Evolutionary conservation across 2,797 vertebrate genomes (phyloP), one percentile per base, ranked within the genome.

Genomic region (Lutjanus campechanus): DNA sequence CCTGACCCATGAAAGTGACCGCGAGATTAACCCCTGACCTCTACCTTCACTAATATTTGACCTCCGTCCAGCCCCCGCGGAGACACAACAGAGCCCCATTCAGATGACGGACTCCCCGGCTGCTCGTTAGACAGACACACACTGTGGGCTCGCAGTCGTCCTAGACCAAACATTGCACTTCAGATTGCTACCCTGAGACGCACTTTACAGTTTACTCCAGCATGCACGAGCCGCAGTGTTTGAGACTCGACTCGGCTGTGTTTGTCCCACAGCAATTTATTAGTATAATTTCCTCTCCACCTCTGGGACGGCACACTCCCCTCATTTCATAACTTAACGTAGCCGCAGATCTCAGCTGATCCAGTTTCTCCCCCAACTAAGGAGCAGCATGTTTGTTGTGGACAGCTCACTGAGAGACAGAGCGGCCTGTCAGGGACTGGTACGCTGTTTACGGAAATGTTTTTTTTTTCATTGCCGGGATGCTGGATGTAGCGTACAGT

Each of bases 211-310:
- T 85, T 82, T 75, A 76, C 55, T 87, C 67, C 40, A 66, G 59
- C 77, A 56, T 65, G 66, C 66, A 22, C 11, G 6, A 61, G 59
- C 69, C 29, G 59, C 73, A 65, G 64, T 11, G 6, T 82, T 82
- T 58, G 51, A 88, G 79, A 81, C 73, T 56, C 59, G 55, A 65
- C 86, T 89, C 40, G 0, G 10, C 76, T 76, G 58, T 90, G 75
- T 89, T 85, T 82, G 83, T 91, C 86, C 83, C 86, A 80, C 56
- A 85, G 83, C 84, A 89, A 60, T 88, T 88, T 89, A 88, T 87
- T 88, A 66, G 81, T 88, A 58, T 79, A 76, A 86, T 92, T 92
- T 88, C 68, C 79, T 62, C 62, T 77, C 74, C 77, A 84, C 87
- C 83, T 86, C 77, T 40, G 77, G 77, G 80, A 88, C 69, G 55